Conservation (phyloP, 2,888 invertebrate genomes). For the Leptothorax acervorum region DNA sequence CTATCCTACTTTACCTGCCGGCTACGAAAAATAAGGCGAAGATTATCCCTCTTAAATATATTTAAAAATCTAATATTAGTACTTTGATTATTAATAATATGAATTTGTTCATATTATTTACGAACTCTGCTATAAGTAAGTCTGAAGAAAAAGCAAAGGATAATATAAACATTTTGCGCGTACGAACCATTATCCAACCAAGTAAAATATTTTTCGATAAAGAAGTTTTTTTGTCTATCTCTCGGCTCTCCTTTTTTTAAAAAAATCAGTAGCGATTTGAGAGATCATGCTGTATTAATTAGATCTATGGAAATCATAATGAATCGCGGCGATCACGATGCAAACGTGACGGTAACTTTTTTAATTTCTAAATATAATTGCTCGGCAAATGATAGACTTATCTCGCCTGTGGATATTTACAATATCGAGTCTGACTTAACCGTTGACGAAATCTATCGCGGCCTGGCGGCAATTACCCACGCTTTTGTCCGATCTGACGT, state of each 20-base stretch:
- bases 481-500: conserved; percentile 37
- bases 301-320: neutral
- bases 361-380: neutral
- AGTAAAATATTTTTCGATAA: neutral
- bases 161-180: neutral
- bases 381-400: neutral
- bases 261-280: neutral
- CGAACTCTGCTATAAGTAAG: neutral
- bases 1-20: neutral
- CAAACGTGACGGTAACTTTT: neutral
- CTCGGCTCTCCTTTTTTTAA: too few species aligned
- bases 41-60: neutral
- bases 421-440: neutral
- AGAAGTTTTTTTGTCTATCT: neutral
- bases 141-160: neutral
- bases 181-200: neutral
- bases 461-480: conserved; percentile 27
- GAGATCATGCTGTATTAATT: neutral
- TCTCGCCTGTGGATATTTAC: neutral
- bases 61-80: neutral
- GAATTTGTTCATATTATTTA: neutral
- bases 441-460: conserved; percentile 28
- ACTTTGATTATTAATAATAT: neutral
- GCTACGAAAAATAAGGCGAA: neutral
- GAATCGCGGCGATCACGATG: neutral